Base-by-base conservation (phyloP, 2,797 vertebrate species). In the Emydoidea blandingii region DNA sequence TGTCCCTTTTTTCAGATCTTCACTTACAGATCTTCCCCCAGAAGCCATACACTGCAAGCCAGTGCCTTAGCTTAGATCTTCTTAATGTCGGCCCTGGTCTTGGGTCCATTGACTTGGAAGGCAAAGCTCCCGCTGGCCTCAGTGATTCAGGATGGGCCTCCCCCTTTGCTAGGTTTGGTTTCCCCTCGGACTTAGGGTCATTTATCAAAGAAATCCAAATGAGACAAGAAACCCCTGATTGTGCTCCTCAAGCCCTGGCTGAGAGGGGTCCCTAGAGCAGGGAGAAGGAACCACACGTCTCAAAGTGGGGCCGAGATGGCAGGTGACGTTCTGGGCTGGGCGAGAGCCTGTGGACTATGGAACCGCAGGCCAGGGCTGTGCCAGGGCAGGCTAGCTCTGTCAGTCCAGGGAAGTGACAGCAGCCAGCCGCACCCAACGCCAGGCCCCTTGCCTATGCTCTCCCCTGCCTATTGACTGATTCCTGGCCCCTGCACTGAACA, bases 101-200 rank as follows among this genome's bases (percentile, higher is more conserved):
- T n/a, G 62, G 34, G 15, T 16, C 34, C 8, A n/a, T 65, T 19
- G 34, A n/a, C 34, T 19, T 21, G 2, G 3, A 12, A 19, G 54
- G 85, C 37, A n/a, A 5, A 81, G 23, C 86, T 50, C 41, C 0
- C 0, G 53, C 29, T 49, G 47, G 34, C 0, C 0, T 29, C 25
- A 21, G 19, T 15, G 25, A 59, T 54, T 88, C 92, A 56, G 56
- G 54, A 19, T 53, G 0, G 0, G 47, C n/a, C 18, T 23, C 19
- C 12, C 37, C 34, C 62, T 18, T 18, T 8, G 12, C 37, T 74
- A 27, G 68, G 21, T 41, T 44, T 41, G 68, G 21, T 41, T 44
- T 41, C 68, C 68, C 37, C 68, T 44, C 19, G 5, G 68, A 23
- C 19, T 23, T 41, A 23, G 9, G 68, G 34, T n/a, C 31, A 72